Percentiles rank a stretch among this genome's conserved stretches.
Evolutionary conservation across 2,888 invertebrate species (phyloP).

Genomic region (Leptinotarsa haldemani): DNA sequence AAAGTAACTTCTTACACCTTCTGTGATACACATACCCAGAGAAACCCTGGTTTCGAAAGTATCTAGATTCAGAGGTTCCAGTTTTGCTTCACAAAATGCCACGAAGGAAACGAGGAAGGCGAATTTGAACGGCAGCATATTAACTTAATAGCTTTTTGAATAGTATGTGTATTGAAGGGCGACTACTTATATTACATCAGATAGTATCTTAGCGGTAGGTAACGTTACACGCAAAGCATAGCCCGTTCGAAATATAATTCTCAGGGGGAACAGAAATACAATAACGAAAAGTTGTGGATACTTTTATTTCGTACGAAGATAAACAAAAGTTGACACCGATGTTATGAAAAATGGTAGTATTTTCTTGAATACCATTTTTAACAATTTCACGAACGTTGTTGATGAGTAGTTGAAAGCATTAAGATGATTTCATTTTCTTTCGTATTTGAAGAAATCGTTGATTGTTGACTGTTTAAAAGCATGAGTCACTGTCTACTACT

Average conservation of each 20-base stretch:
- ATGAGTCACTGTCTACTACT: no score
- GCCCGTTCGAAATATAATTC: background rate
- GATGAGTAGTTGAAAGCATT: no score
- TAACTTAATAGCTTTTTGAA: background rate
- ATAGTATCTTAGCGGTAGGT: background rate
- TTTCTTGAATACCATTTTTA: no score
- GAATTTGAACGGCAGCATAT: background rate
- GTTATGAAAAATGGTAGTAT: no score
- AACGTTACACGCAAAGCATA: background rate
- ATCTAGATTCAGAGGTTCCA: slow-evolving; percentile 12
- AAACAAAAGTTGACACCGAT: no score
- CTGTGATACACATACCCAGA: slow-evolving; percentile 37
- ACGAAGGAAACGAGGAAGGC: background rate
- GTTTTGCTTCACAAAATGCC: background rate
- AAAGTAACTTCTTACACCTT: slow-evolving; percentile 39
- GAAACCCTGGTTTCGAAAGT: slow-evolving; percentile 33
- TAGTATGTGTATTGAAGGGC: background rate
- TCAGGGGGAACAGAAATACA: background rate
- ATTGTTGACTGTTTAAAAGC: no score
- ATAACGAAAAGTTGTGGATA: background rate
- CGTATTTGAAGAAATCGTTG: no score
- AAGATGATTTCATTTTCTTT: no score
- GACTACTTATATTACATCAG: slow-evolving; percentile 3
- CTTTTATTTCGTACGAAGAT: background rate
- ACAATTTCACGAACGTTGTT: no score